Evolutionary conservation across 2,113 vertebrate species (phyloP).

Genomic region (Enhydra lutris): DNA sequence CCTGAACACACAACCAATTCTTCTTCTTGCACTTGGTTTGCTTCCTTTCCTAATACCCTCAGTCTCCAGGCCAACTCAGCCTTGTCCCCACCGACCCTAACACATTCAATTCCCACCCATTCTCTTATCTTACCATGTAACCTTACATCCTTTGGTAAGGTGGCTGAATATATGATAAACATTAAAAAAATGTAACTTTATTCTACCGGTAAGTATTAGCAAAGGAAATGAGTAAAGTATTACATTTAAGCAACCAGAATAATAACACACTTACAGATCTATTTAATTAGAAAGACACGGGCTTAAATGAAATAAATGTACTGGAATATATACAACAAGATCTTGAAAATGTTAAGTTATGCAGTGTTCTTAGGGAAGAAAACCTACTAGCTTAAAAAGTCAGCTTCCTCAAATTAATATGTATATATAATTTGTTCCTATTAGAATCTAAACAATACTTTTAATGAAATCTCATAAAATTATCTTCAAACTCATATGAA

Average conservation of each 20-base stretch:
- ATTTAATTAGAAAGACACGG: background rate
- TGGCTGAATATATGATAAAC: background rate
- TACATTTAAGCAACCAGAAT: background rate
- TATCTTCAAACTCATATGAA: background rate
- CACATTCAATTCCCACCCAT: background rate
- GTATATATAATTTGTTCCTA: background rate
- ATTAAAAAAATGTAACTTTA: background rate
- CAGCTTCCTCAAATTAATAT: background rate
- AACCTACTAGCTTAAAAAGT: background rate
- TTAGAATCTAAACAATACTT: background rate
- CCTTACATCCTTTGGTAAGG: background rate
- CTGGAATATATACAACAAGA: background rate
- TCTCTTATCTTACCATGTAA: background rate
- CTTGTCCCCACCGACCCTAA: background rate
- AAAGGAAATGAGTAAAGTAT: background rate
- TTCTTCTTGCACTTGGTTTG: background rate
- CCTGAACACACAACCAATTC: background rate
- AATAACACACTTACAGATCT: background rate
- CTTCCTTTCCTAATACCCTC: background rate
- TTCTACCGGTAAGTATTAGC: background rate
- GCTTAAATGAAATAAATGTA: background rate
- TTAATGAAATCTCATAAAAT: background rate
- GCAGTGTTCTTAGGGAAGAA: background rate
- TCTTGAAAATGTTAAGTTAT: background rate
- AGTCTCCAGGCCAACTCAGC: background rate